phyloP scores from a whole-genome alignment of 2,888 invertebrate genomes.

The Ischnus inquisitorius region DNA sequence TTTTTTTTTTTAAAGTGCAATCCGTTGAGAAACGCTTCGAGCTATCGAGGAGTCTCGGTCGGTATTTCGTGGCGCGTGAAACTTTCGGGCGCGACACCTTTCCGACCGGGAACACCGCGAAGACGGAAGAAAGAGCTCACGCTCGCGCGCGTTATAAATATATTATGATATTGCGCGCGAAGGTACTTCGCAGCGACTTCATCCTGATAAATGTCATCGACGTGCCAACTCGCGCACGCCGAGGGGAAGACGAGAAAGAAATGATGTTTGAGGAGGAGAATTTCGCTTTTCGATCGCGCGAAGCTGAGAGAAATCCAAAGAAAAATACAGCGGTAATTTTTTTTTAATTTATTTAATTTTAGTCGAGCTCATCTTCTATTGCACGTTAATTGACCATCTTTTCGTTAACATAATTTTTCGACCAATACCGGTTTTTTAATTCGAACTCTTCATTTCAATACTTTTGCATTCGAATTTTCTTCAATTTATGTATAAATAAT shows the following conservation, averaged over 20 bases:
- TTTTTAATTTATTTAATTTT: too few relatives aligned
- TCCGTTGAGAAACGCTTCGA: neutral
- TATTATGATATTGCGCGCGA: neutral
- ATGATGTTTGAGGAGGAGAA: neutral
- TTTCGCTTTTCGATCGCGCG: neutral
- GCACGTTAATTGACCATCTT: too few relatives aligned
- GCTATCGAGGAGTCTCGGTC: too few relatives aligned
- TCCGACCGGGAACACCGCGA: neutral
- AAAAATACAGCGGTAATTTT: neutral
- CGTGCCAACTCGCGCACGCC: constrained; percentile 52
- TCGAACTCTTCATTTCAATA: too few relatives aligned
- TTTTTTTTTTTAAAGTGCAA: too few relatives aligned
- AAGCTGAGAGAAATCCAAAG: constrained; percentile 23
- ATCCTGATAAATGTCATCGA: constrained; percentile 71
- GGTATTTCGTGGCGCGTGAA: neutral
- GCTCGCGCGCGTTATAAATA: constrained; percentile 34
- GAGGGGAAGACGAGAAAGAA: neutral
- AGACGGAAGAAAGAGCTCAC: neutral
- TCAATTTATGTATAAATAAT: too few relatives aligned
- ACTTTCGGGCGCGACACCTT: constrained; percentile 29
- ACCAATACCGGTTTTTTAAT: too few relatives aligned
- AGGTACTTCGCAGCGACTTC: constrained; percentile 39
- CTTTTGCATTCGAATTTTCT: too few relatives aligned
- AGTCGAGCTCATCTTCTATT: too few relatives aligned
- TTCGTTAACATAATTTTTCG: too few relatives aligned